A percentile compares a stretch with the other conserved stretches of the same genome.
phyloP scores from a whole-genome alignment of 2,888 invertebrate genomes.

The Arge pagana region DNA sequence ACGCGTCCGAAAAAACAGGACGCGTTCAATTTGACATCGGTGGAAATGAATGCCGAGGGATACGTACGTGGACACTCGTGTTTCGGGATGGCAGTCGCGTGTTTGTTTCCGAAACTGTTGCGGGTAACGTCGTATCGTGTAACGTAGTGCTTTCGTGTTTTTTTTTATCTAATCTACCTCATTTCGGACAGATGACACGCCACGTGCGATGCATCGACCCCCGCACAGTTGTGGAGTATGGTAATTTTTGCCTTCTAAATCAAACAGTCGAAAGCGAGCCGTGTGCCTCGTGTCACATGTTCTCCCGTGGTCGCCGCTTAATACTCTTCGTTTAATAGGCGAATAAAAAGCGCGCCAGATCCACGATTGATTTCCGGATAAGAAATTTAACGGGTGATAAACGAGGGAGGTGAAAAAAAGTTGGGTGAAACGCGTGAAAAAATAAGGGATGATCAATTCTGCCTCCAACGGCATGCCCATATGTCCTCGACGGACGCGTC shows the following conservation, averaged over 20 bases:
- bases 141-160: too few relatives aligned
- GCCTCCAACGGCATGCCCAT: too few relatives aligned
- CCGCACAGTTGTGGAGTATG: conserved; percentile 6
- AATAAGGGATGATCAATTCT: background rate
- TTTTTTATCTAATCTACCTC: conserved; percentile 14
- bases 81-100: too few relatives aligned
- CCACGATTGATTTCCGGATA: conserved; percentile 9
- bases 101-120: too few relatives aligned
- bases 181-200: conserved; percentile 15
- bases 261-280: conserved; percentile 4
- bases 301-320: conserved; percentile 13
- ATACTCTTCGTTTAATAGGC: conserved; percentile 18
- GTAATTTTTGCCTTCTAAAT: conserved; percentile 18
- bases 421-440: too few relatives aligned
- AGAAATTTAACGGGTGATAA: too few relatives aligned
- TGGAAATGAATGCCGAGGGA: too few relatives aligned
- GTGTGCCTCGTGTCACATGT: conserved; percentile 19
- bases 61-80: too few relatives aligned
- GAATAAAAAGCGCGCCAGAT: background rate
- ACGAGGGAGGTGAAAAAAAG: background rate
- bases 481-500: too few relatives aligned
- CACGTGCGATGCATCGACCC: background rate
- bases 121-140: too few relatives aligned
- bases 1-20: too few relatives aligned
- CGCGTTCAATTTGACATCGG: too few relatives aligned